Base-by-base conservation (phyloP, 2,888 invertebrate species). In the Agriopis aurantiaria region DNA sequence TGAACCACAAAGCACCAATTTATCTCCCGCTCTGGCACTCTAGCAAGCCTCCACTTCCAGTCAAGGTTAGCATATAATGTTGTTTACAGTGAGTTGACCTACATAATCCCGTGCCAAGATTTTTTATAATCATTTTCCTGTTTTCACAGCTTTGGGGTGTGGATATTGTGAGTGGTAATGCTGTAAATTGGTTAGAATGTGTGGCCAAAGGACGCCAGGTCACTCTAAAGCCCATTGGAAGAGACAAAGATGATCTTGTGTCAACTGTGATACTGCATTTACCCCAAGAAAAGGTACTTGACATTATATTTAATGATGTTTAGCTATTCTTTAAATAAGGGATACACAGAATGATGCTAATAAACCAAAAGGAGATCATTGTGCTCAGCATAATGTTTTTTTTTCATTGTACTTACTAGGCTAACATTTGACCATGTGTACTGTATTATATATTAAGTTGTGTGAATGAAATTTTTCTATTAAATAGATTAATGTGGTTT, bases 151-250 rank as follows among this genome's bases (percentile, higher is more conserved):
- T 95, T 59, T 95, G 95, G 94, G 95, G 95, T 78, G 89, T 95
- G 67, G 92, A 94, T 46, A 82, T 94, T 73, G 91, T 88, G 6
- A 93, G 93, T 80, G 89, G 89, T 0, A 95, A 95, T 89, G 96
- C 95, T 65, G 86, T 95, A 5, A 95, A 92, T 78, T 96, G 96
- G 96, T 81, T 96, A 73, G 95, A 96, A 80, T 93, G 94, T 84
- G 91, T 96, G 56, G 94, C 95, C 10, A 91, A 85, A 75, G 95
- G 92, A 23, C 89, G 93, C 49, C 77, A 89, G 75, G 87, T 95
- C 40, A 94, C 91, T 46, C 82, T 95, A 59, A 90, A 94, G 74
- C 95, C 95, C 8, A 88, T 95, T 51, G 80, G 83, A 43, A 86
- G 87, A 80, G 91, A 92, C 23, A 90, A 91, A 14, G 91, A 94